phyloP scores from a whole-genome alignment of 2,888 invertebrate species.

The Rhimphoctona megacephalus region DNA sequence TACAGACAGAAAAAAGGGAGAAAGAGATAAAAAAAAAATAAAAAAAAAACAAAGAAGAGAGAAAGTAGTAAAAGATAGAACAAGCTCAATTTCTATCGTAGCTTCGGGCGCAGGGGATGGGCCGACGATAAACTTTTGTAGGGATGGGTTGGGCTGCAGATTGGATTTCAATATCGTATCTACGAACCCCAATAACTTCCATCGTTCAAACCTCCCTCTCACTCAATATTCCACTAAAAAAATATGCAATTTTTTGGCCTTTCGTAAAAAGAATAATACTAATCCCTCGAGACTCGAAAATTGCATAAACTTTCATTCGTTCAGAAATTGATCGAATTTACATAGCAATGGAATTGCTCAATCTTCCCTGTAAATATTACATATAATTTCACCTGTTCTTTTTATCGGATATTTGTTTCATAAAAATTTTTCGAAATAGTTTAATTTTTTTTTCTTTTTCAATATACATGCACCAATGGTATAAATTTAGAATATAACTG shows the following conservation, averaged over 20 bases:
- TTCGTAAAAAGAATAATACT: not conserved
- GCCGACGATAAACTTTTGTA: conserved; percentile 27
- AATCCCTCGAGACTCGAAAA: not conserved
- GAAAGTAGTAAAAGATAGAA: conserved; percentile 32
- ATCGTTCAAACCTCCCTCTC: conserved; percentile 43
- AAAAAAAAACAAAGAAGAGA: not conserved
- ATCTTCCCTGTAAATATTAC: not conserved
- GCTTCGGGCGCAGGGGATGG: not conserved
- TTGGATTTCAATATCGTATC: conserved; percentile 71
- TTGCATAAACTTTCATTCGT: not conserved
- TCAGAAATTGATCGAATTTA: not conserved
- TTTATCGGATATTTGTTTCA: not conserved
- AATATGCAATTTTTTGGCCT: not conserved
- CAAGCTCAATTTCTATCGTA: conserved; percentile 22
- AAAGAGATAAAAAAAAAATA: not conserved
- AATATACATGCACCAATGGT: not conserved
- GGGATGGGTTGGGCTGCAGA: conserved; percentile 73
- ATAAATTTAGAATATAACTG: not conserved
- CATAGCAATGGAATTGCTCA: not conserved
- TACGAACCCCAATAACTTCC: conserved; percentile 63
- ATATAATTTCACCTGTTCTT: not conserved
- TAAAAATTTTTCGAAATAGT: not conserved
- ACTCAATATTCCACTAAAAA: conserved; percentile 14
- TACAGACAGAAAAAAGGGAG: not conserved
- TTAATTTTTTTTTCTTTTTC: not conserved